Base-by-base conservation (phyloP, 2,888 invertebrate genomes). In the Drosophila peninsularis region DNA sequence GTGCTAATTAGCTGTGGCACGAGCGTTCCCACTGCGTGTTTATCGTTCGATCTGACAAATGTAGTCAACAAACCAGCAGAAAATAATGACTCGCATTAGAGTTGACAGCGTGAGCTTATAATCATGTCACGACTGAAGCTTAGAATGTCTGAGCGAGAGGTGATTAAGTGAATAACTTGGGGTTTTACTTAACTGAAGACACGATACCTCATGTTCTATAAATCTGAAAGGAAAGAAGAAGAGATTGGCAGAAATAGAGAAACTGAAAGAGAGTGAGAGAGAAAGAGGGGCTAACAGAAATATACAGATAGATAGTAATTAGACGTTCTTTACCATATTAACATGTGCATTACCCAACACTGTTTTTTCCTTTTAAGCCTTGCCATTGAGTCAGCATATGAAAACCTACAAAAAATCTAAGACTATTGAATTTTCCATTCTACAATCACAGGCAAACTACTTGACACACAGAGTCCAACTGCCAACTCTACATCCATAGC, bases 1-100 rank as follows among this genome's bases (percentile, higher is more conserved):
- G 74, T 70, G 64, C 84, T 87, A 82, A 82, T 82, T 82, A 84
- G 69, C 63, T 81, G 53, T 78, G 87, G 84, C 81, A 80, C 60
- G 64, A 64, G 63, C 45, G 45, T 62, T 44, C 52, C 45, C 53
- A 53, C 45, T 62, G 71, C 79, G 64, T 65, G 68, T 61, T 77
- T 75, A 77, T 73, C 78, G 19, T 39, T 44, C 34, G 61, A 75
- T 75, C 78, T 44, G 54, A 36, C 39, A 56, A 53, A 27, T 32
- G 19, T 42, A 54, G 54, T 32, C 39, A 24, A 27, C 21, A 54
- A 50, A 52, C 17, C 10, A 47, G 27, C 14, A 36, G 41, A 36
- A 41, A 53, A 32, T 21, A 53, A 32, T 21, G 19, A n/a, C 17
- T 54, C 9, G 19, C 34, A 9, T 24, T 70, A 61, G 75, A 39